phyloP scores from a whole-genome alignment of 2,888 invertebrate species.

The Nomada ruficornis region DNA sequence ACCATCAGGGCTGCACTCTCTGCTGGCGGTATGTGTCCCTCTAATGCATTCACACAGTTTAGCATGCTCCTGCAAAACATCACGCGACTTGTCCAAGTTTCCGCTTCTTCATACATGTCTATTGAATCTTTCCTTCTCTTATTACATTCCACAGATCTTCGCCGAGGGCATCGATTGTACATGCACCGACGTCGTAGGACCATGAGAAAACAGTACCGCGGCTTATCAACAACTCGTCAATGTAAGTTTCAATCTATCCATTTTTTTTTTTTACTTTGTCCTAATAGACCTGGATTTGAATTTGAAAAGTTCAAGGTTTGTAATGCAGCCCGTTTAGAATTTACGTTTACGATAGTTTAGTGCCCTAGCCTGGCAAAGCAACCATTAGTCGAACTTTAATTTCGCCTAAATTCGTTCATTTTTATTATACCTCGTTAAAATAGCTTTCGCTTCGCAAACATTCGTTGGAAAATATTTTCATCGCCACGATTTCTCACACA shows the following conservation, averaged over 20 bases:
- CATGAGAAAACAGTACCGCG: constrained; percentile 45
- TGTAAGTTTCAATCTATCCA: constrained; percentile 30
- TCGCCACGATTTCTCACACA: neutral
- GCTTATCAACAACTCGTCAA: constrained; percentile 46
- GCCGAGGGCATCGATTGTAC: constrained; percentile 62
- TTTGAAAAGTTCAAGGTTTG: constrained; percentile 51
- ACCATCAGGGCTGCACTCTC: constrained; percentile 92
- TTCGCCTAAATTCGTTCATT: constrained; percentile 11
- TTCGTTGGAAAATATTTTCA: too few relatives aligned
- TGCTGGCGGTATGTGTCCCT: constrained; percentile 93
- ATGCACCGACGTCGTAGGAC: constrained; percentile 63
- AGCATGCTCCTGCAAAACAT: constrained; percentile 94
- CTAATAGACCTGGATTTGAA: constrained; percentile 58
- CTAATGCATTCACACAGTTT: constrained; percentile 97
- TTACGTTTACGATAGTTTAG: neutral
- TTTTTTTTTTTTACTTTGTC: constrained; percentile 38
- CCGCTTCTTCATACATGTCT: constrained; percentile 70
- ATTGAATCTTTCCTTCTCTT: constrained; percentile 63
- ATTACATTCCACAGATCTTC: constrained; percentile 60
- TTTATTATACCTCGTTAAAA: neutral
- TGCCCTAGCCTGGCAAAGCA: constrained; percentile 34
- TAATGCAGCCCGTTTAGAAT: constrained; percentile 3
- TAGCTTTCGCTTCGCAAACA: neutral
- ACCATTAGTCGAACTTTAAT: constrained; percentile 59
- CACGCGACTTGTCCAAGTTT: constrained; percentile 82